A percentile compares a stretch with the other conserved stretches of the same genome.
phyloP scores from a whole-genome alignment of 1,140 invertebrate genomes.

The Penaeus japonicus region DNA sequence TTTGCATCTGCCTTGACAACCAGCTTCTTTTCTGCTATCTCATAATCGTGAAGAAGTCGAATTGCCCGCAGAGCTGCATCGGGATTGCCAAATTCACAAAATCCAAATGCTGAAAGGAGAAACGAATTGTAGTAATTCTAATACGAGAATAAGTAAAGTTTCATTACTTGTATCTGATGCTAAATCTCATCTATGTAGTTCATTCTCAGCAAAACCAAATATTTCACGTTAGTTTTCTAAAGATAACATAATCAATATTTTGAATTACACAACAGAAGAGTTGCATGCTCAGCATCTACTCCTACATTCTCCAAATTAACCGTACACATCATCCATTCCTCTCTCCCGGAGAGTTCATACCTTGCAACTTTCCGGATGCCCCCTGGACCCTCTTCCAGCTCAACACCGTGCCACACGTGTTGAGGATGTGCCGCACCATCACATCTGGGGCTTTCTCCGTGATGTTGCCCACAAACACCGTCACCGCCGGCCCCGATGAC shows the following conservation, averaged over 20 bases:
- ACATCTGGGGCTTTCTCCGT: slow-evolving; percentile 93
- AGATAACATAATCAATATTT: no score
- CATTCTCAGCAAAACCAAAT: no score
- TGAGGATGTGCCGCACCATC: slow-evolving; percentile 92
- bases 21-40: slow-evolving; percentile 91
- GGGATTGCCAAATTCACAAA: slow-evolving; percentile 95
- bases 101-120: slow-evolving; percentile 83
- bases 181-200: no score
- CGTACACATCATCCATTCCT: no score
- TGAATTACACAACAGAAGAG: no score
- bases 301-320: no score
- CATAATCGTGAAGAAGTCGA: slow-evolving; percentile 90
- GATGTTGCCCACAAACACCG: slow-evolving; percentile 98
- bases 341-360: slow-evolving; percentile 59
- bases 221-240: no score
- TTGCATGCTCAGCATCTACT: no score
- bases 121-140: background rate
- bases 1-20: slow-evolving; percentile 98
- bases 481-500: slow-evolving; percentile 84
- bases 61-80: slow-evolving; percentile 95
- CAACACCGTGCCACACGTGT: slow-evolving; percentile 88
- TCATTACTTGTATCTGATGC: no score
- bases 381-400: slow-evolving; percentile 97
- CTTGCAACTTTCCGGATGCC: slow-evolving; percentile 72
- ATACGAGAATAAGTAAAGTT: no score